phyloP scores from a whole-genome alignment of 1,140 invertebrate species.

The Formica exsecta region DNA sequence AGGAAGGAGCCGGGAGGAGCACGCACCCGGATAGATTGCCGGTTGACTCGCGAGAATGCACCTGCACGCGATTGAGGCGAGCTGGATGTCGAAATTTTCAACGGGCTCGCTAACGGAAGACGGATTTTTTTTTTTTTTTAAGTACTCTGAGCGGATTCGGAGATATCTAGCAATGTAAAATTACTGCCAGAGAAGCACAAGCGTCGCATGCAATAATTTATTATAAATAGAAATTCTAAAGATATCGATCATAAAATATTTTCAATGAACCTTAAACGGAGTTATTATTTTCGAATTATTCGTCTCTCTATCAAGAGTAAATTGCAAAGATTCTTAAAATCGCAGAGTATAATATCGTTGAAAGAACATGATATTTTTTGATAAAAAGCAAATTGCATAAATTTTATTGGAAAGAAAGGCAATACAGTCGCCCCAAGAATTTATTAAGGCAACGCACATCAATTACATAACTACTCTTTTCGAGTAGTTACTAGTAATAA shows the following conservation, averaged over 20 bases:
- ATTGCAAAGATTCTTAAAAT: neutral
- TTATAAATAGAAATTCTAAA: slow-evolving; percentile 19
- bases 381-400: neutral
- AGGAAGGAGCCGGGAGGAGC: slow-evolving; percentile 31
- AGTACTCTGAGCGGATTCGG: slow-evolving; percentile 22
- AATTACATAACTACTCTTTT: slow-evolving; percentile 1
- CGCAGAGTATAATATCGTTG: neutral
- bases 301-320: neutral
- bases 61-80: slow-evolving; percentile 59
- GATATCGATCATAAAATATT: slow-evolving; percentile 17
- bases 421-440: neutral
- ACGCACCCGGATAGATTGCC: slow-evolving; percentile 68
- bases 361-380: neutral
- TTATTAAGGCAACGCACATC: neutral
- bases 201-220: no score
- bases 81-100: slow-evolving; percentile 44
- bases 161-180: slow-evolving; percentile 43
- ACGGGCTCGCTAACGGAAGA: slow-evolving; percentile 23
- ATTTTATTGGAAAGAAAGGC: neutral
- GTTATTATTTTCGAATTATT: neutral
- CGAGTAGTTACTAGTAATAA: slow-evolving; percentile 3
- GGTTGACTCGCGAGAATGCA: slow-evolving; percentile 64
- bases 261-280: neutral
- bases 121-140: slow-evolving; percentile 33
- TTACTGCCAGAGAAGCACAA: neutral